These are phyloP conservation scores for Rhorus exstirpatorius DNA, from an alignment of 2,888 invertebrate genomes.

Conservation along the genomic window DNA sequence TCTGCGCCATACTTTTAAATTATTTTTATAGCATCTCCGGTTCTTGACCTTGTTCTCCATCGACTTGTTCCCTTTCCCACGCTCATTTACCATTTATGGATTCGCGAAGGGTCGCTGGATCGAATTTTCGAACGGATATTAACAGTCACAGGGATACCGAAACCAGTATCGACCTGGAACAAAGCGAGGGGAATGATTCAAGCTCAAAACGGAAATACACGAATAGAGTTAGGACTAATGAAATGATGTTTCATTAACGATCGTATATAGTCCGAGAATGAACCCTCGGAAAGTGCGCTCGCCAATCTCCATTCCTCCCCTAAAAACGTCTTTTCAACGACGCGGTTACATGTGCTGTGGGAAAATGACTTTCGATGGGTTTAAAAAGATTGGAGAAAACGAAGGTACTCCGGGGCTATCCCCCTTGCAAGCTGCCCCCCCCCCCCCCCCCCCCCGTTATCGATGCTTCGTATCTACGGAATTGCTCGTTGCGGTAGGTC, in stretches of 20 bases:
- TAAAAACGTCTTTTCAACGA: neutral
- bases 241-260: constrained; percentile 72
- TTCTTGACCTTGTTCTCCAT: constrained; percentile 11
- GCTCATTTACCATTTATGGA: neutral
- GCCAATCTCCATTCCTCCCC: constrained; percentile 24
- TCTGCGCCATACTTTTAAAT: constrained; percentile 9
- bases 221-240: too few species aligned
- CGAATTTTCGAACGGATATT: constrained; percentile 70
- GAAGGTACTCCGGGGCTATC: constrained; percentile 33
- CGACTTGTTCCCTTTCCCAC: neutral
- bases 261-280: constrained; percentile 41
- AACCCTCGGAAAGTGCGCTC: neutral
- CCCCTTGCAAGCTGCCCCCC: constrained; percentile 10
- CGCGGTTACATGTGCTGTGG: neutral
- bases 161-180: constrained; percentile 57
- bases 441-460: constrained; percentile 65
- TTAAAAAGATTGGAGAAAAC: constrained; percentile 29
- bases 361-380: constrained; percentile 16
- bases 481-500: constrained; percentile 77
- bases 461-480: constrained; percentile 70
- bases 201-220: constrained; percentile 66
- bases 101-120: constrained; percentile 37
- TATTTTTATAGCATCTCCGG: constrained; percentile 23
- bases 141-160: constrained; percentile 52
- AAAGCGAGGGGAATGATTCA: constrained; percentile 4